A percentile compares a stretch with the other conserved stretches of the same genome.
Conservation (phyloP, 2,113 vertebrate genomes). For the Etheostoma cragini region DNA sequence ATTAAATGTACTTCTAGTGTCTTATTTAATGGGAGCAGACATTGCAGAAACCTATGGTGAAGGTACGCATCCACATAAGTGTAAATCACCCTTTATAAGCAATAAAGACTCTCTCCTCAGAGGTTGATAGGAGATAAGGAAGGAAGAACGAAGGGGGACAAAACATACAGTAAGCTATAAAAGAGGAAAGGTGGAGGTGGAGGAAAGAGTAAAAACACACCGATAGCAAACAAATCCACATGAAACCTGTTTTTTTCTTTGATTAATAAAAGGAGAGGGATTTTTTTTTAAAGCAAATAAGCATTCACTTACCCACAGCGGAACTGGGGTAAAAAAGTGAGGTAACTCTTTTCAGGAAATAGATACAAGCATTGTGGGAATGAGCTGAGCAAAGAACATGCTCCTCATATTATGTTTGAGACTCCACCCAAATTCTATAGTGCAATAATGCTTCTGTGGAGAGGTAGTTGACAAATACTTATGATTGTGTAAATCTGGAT, state of each 20-base stretch:
- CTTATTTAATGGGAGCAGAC: slow-evolving; percentile 26
- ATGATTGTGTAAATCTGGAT: slow-evolving; percentile 1
- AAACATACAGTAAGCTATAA: slow-evolving; percentile 15
- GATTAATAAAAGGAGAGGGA: neutral
- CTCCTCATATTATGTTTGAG: slow-evolving; percentile 17
- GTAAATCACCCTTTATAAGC: slow-evolving; percentile 39
- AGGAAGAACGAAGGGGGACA: slow-evolving; percentile 6
- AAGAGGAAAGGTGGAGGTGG: neutral
- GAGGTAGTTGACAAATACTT: slow-evolving; percentile 6
- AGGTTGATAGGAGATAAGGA: slow-evolving; percentile 17
- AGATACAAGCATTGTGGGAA: neutral
- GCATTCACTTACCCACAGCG: slow-evolving; percentile 13
- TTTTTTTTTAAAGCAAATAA: slow-evolving; percentile 27
- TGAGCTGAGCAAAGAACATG: slow-evolving; percentile 9
- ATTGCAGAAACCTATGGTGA: slow-evolving; percentile 6
- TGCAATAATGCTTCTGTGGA: slow-evolving; percentile 10
- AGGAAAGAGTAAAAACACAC: slow-evolving; percentile 8
- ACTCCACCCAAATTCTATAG: slow-evolving; percentile 13
- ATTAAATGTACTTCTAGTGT: slow-evolving; percentile 33
- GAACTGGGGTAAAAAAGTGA: neutral
- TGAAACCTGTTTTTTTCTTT: slow-evolving; percentile 22
- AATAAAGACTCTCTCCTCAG: slow-evolving; percentile 6
- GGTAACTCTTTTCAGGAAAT: slow-evolving; percentile 27
- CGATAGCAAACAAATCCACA: slow-evolving; percentile 22
- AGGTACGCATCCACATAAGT: neutral